Conservation (phyloP, 2,797 vertebrate genomes). For the Remorina albescens region DNA sequence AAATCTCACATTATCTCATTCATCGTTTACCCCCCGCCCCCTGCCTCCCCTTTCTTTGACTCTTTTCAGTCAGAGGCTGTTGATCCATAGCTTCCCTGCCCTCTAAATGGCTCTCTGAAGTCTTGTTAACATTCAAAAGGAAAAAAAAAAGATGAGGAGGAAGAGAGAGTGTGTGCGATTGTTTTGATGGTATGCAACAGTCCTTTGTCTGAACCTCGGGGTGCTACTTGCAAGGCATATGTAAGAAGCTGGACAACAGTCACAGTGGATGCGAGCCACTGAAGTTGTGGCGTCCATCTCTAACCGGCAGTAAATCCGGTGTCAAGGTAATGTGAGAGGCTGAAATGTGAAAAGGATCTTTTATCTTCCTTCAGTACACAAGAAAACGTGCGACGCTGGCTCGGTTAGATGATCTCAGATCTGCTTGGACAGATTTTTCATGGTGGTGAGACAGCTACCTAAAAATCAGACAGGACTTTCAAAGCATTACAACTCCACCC, state of each 20-base stretch:
- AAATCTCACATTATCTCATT: constrained; percentile 23
- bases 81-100: constrained; percentile 20
- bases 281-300: constrained; percentile 54
- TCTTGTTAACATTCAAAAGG: constrained; percentile 39
- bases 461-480: constrained; percentile 51
- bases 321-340: constrained; percentile 59
- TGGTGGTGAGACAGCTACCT: constrained; percentile 57
- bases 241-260: constrained; percentile 48
- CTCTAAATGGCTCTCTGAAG: constrained; percentile 47
- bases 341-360: constrained; percentile 31
- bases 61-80: constrained; percentile 10
- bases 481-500: constrained; percentile 20
- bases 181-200: constrained; percentile 38
- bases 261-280: constrained; percentile 20
- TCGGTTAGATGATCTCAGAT: constrained; percentile 54
- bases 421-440: constrained; percentile 46
- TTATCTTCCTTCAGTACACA: constrained; percentile 48
- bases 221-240: constrained; percentile 21
- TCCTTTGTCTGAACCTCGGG: constrained; percentile 43
- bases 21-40: not conserved
- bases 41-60: not conserved
- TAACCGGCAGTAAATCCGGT: constrained; percentile 60
- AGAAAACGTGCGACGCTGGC: constrained; percentile 52
- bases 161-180: constrained; percentile 9
- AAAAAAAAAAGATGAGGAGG: constrained; percentile 13